Base-by-base conservation (phyloP, 2,797 vertebrate species). In the Parambassis ranga region DNA sequence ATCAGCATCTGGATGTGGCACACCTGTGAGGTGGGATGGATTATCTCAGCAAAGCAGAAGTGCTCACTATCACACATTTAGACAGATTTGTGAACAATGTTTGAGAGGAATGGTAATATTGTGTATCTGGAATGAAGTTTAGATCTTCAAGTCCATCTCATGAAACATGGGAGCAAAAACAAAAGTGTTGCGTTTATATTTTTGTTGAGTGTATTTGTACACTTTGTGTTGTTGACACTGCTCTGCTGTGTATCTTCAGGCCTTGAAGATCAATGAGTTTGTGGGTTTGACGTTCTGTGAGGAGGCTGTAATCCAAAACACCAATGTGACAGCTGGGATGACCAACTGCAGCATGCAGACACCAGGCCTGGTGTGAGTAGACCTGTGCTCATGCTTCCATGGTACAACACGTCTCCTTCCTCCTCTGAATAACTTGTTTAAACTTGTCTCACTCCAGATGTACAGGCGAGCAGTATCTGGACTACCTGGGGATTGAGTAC, bases 211-310 rank as follows among this genome's bases (percentile, higher is more conserved):
- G n/a, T n/a, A n/a, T n/a, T n/a, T n/a, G n/a, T n/a, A n/a, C n/a
- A n/a, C n/a, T n/a, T n/a, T n/a, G n/a, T n/a, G n/a, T n/a, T n/a
- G n/a, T n/a, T n/a, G n/a, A n/a, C n/a, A n/a, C n/a, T n/a, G n/a
- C 10, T 67, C 1, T 28, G 10, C 11, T 48, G 7, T 70, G 4
- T 51, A 0, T 48, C 13, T 66, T 69, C 66, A 98, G 97, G 96
- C 95, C 66, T 82, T 98, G 74, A 77, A 94, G 68, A 82, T 96
- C 77, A 97, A 94, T 61, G 97, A 98, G 77, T 92, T 98, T 86
- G 84, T 91, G 49, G 91, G 87, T 33, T 65, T 93, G 71, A 89
- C 58, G 32, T 93, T 94, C 68, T 94, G 93, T 39, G 67, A 83
- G 4, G 83, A 90, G 30, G 10, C 44, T 15, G 18, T 8, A 11